phyloP scores from a whole-genome alignment of 2,113 vertebrate genomes.

The Noctilio leporinus region DNA sequence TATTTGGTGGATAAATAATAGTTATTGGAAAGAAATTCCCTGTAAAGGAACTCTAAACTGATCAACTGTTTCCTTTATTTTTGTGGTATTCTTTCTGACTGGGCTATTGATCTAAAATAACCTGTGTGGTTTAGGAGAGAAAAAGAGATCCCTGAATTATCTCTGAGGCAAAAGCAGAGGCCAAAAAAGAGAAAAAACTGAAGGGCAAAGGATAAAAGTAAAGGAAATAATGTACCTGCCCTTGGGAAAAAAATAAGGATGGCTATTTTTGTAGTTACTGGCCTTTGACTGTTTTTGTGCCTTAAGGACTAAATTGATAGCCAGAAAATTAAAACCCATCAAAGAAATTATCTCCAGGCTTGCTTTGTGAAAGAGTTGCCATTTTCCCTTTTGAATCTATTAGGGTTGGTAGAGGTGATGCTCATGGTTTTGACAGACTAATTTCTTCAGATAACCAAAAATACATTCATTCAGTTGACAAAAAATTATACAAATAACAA shows the following conservation, averaged over 20 bases:
- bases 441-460: neutral
- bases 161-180: neutral
- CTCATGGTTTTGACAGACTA: neutral
- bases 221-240: neutral
- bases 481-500: neutral
- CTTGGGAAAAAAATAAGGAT: neutral
- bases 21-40: neutral
- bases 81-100: conserved; percentile 6
- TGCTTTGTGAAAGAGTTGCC: neutral
- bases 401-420: neutral
- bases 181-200: neutral
- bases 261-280: neutral
- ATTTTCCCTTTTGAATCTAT: neutral
- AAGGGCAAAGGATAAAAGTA: neutral
- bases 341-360: neutral
- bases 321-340: neutral
- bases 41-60: neutral
- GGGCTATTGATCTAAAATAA: neutral
- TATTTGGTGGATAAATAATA: neutral
- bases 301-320: conserved; percentile 8
- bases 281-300: neutral
- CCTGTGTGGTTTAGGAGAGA: neutral
- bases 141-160: neutral
- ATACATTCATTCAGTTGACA: neutral
- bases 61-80: neutral